Percentiles rank a stretch among this genome's conserved stretches.
Evolutionary conservation across 1,140 invertebrate genomes (phyloP).

Genomic region (Atta texana): DNA sequence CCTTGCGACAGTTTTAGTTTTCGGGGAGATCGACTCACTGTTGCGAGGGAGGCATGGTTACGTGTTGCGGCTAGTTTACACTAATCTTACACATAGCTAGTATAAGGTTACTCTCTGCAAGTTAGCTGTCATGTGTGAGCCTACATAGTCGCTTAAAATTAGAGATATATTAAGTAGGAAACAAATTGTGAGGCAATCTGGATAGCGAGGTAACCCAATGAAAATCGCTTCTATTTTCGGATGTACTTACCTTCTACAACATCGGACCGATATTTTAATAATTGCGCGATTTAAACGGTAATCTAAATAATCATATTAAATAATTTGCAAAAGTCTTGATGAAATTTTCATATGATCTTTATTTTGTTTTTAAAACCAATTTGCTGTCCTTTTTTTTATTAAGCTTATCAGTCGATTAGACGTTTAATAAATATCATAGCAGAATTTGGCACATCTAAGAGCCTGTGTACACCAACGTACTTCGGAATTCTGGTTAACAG

Average conservation of each 20-base stretch:
- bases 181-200: constrained; percentile 28
- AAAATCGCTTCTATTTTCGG: constrained; percentile 30
- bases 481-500: constrained; percentile 52
- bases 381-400: not conserved
- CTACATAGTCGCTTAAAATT: constrained; percentile 43
- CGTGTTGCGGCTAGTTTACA: constrained; percentile 49
- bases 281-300: not conserved
- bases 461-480: not conserved
- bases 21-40: constrained; percentile 21
- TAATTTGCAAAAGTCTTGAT: not conserved
- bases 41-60: constrained; percentile 54
- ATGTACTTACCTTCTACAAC: not conserved
- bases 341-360: not conserved
- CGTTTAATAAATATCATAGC: not conserved
- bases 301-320: not conserved
- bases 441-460: constrained; percentile 44
- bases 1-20: constrained; percentile 75
- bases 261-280: not conserved
- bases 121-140: not conserved
- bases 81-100: not conserved
- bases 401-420: not conserved
- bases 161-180: constrained; percentile 44
- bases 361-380: not conserved
- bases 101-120: constrained; percentile 36
- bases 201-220: not conserved